Evolutionary conservation across 2,888 invertebrate genomes (phyloP), one percentile per base, ranked within the genome.

Genomic region (Drosophila suboccidentalis): DNA sequence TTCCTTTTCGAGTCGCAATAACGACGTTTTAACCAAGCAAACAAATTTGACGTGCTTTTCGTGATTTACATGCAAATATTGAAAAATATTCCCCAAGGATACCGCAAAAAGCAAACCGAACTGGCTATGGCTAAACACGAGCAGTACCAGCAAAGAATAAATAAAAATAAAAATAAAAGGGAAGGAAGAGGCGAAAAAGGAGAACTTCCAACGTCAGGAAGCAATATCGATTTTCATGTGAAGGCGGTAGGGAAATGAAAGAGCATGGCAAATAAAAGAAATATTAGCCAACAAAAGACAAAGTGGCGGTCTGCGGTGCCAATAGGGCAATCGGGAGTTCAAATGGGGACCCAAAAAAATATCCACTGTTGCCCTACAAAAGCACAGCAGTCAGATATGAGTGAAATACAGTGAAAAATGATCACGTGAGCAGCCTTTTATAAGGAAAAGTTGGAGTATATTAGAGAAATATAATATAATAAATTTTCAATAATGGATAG

Each of bases 11-110:
- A 79, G 71, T 83, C 80, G 86, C 86, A 84, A 84, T 86, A 84
- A 84, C 84, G 84, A 84, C 82, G 84, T 86, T 84, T 86, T 84
- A 87, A 87, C 87, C 85, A 88, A 88, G 85, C 82, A 88, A 87
- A 88, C 89, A 87, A 87, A 88, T 90, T 89, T 89, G 89, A 90
- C 90, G 90, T 90, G 89, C 89, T 85, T 89, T 90, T 85, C 89
- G 89, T 90, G 91, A 90, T 90, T 91, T 89, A 82, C 89, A 90
- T 91, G 91, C 89, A 91, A 91, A 91, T 91, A 91, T 91, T 87
- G 84, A 89, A 83, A 81, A 88, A 89, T 89, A 85, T 86, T 90
- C 86, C 87, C 82, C 80, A 76, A 82, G 82, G 86, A 81, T 88
- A 90, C 80, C 84, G 86, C 87, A 87, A 82, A 84, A 83, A 80